phyloP scores from a whole-genome alignment of 2,888 invertebrate genomes.

The Malachius bipustulatus region DNA sequence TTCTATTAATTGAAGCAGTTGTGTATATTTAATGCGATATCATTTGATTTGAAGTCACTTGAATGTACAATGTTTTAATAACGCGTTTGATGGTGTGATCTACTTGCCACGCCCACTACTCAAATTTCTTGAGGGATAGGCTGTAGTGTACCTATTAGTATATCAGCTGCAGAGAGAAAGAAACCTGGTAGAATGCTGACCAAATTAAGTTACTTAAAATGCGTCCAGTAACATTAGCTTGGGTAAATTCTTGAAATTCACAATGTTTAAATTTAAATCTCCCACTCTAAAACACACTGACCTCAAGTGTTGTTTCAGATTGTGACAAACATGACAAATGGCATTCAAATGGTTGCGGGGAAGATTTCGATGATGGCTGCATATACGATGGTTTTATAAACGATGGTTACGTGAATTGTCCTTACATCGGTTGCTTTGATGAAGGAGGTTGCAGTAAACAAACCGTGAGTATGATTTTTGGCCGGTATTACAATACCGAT shows the following conservation, averaged over 20 bases:
- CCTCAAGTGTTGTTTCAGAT: neutral
- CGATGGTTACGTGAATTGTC: constrained; percentile 20
- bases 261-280: constrained; percentile 1
- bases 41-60: no score
- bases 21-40: no score
- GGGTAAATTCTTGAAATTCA: neutral
- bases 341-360: neutral
- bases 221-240: no score
- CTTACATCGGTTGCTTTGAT: constrained; percentile 18
- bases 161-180: no score
- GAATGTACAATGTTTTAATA: no score
- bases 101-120: no score
- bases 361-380: constrained; percentile 12
- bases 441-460: constrained; percentile 16
- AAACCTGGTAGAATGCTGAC: no score
- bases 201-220: no score
- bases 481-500: constrained; percentile 14
- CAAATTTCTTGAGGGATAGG: no score
- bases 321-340: neutral
- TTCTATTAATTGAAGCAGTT: no score
- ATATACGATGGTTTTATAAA: constrained; percentile 18
- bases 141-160: no score
- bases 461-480: constrained; percentile 8
- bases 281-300: neutral
- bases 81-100: no score